Conservation (phyloP, 2,888 invertebrate species). For the Acrobasis repandana region DNA sequence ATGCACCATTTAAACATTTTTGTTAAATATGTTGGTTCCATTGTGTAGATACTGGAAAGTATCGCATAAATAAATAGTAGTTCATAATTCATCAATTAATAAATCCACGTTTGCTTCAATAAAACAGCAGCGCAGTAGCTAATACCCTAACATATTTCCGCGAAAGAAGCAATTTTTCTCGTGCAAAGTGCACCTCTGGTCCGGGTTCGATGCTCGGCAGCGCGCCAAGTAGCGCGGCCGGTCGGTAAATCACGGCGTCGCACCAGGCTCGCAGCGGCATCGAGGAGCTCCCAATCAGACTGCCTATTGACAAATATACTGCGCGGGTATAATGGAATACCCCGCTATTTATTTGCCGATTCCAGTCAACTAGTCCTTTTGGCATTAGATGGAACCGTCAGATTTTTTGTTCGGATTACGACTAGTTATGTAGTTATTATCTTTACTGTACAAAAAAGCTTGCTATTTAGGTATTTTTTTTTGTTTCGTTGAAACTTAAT, state of each 20-base stretch:
- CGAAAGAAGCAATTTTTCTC: slow-evolving; percentile 63
- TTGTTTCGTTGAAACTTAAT: neutral
- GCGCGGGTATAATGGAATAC: slow-evolving; percentile 69
- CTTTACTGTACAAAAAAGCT: neutral
- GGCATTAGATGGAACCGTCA: slow-evolving; percentile 3
- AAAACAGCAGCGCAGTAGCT: slow-evolving; percentile 31
- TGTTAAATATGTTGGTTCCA: too few relatives aligned
- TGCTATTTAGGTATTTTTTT: neutral
- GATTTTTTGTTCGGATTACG: slow-evolving; percentile 3
- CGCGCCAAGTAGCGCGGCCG: slow-evolving; percentile 68
- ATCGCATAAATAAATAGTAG: too few relatives aligned
- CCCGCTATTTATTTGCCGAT: slow-evolving; percentile 58
- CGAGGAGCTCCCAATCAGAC: slow-evolving; percentile 73
- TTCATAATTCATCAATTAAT: slow-evolving; percentile 21
- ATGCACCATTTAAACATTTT: too few relatives aligned
- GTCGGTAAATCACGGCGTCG: slow-evolving; percentile 50
- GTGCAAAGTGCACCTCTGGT: slow-evolving; percentile 56
- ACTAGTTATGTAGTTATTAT: neutral
- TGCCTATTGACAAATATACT: slow-evolving; percentile 79
- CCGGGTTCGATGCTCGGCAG: slow-evolving; percentile 67
- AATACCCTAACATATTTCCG: slow-evolving; percentile 40
- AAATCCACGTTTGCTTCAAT: slow-evolving; percentile 30
- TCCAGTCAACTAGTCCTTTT: slow-evolving; percentile 25
- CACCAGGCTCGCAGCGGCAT: slow-evolving; percentile 65
- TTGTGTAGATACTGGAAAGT: too few relatives aligned